phyloP scores from a whole-genome alignment of 2,888 invertebrate species.

The Limnephilus rhombicus region DNA sequence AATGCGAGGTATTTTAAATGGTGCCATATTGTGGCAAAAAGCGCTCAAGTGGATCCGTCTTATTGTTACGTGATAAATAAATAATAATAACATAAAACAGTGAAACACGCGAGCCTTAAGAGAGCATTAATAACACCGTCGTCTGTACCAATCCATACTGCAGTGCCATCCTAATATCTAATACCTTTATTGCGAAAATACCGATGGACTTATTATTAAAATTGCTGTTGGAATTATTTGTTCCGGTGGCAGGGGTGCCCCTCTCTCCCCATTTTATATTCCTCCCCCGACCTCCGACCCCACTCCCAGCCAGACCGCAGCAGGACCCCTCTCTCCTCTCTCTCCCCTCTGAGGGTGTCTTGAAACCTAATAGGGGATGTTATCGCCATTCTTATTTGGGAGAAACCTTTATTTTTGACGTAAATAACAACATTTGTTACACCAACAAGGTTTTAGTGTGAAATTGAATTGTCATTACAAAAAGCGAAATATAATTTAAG shows the following conservation, averaged over 20 bases:
- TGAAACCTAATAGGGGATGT: conserved; percentile 25
- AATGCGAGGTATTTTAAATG: too few species aligned
- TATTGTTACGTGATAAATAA: too few species aligned
- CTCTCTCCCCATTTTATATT: conserved; percentile 48
- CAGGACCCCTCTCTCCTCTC: not conserved
- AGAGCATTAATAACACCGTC: not conserved
- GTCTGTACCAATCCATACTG: not conserved
- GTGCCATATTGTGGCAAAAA: too few species aligned
- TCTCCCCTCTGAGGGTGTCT: conserved; percentile 5
- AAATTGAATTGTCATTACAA: not conserved
- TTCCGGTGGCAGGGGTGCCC: conserved; percentile 49
- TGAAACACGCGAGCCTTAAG: not conserved
- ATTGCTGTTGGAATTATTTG: conserved; percentile 71
- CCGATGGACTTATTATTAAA: conserved; percentile 77
- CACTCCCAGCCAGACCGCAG: conserved; percentile 18
- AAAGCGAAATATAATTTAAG: not conserved
- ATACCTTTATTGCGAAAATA: conserved; percentile 70
- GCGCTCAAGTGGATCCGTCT: too few species aligned
- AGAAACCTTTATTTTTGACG: not conserved
- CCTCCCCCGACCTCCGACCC: conserved; percentile 47
- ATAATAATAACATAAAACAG: too few species aligned
- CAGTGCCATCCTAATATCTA: conserved; percentile 25
- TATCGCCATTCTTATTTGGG: conserved; percentile 10
- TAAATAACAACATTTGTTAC: not conserved
- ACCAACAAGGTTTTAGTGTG: not conserved